Percentiles rank a stretch among this genome's conserved stretches.
phyloP scores from a whole-genome alignment of 2,113 vertebrate genomes.

The Ptychochromis oligacanthus region DNA sequence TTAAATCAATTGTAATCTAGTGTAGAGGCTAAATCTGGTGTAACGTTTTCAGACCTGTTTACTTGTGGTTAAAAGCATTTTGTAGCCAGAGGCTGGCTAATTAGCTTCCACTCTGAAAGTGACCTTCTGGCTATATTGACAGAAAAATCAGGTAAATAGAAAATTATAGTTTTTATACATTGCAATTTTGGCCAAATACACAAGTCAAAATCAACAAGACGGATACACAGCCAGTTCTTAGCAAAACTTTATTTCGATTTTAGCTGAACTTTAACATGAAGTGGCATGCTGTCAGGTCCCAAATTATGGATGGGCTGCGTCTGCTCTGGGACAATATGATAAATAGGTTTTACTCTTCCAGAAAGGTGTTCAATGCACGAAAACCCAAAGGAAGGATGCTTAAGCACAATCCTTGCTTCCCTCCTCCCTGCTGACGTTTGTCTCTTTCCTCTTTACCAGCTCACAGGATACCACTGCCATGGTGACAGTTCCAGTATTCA shows the following conservation, averaged over 20 bases:
- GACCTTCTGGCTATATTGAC: neutral
- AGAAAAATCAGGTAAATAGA: neutral
- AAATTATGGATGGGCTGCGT: no score
- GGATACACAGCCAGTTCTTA: neutral
- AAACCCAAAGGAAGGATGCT: neutral
- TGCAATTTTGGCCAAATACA: no score
- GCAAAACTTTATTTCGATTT: neutral
- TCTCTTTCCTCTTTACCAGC: slow-evolving; percentile 41
- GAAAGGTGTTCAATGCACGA: neutral
- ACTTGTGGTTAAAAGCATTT: neutral
- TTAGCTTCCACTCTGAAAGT: neutral
- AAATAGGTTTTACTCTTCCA: neutral
- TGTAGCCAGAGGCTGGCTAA: neutral
- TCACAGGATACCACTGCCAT: slow-evolving; percentile 41
- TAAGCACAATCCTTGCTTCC: neutral
- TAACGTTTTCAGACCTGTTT: neutral
- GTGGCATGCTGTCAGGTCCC: neutral
- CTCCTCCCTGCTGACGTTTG: slow-evolving; percentile 26
- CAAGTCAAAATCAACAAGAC: neutral
- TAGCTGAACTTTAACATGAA: neutral
- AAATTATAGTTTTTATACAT: no score
- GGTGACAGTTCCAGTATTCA: slow-evolving; percentile 42
- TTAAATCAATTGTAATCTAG: neutral
- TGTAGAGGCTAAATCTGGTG: neutral
- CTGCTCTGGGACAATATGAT: no score